Evolutionary conservation across 2,113 vertebrate species (phyloP).

Genomic region (Larimichthys crocea): DNA sequence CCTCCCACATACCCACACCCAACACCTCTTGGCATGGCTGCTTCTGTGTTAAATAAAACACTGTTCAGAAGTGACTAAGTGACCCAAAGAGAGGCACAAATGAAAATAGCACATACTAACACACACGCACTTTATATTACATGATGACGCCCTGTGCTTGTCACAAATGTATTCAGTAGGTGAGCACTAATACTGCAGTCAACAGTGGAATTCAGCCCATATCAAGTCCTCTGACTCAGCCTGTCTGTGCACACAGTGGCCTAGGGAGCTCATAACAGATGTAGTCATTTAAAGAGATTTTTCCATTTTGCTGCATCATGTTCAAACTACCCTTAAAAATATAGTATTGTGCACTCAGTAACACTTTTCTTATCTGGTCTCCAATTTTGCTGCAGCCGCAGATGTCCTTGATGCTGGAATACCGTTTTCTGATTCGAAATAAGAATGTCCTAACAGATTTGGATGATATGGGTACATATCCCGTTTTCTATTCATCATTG

Average conservation of each 20-base stretch:
- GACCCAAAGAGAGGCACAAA: constrained; percentile 25
- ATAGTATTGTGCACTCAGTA: constrained; percentile 15
- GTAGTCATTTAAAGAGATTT: constrained; percentile 43
- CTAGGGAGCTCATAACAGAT: constrained; percentile 43
- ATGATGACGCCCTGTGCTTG: constrained; percentile 8
- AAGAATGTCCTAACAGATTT: not conserved
- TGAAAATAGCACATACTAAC: constrained; percentile 11
- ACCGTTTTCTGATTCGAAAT: not conserved
- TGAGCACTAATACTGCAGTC: constrained; percentile 37
- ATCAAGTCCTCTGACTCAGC: constrained; percentile 47
- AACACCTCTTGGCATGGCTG: constrained; percentile 9
- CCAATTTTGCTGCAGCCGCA: not conserved
- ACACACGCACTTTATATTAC: constrained; percentile 5
- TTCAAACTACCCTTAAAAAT: constrained; percentile 23
- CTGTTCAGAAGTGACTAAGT: constrained; percentile 54
- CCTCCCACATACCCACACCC: constrained; percentile 15
- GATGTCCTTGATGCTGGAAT: not conserved
- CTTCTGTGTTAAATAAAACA: constrained; percentile 41
- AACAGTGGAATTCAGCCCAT: constrained; percentile 27
- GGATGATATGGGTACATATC: not conserved
- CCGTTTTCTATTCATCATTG: not conserved
- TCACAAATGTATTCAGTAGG: constrained; percentile 51
- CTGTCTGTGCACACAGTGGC: constrained; percentile 32
- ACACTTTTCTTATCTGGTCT: constrained; percentile 12
- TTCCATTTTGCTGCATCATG: constrained; percentile 28